Evolutionary conservation across 2,888 invertebrate genomes (phyloP).

Genomic region (Antheraea assamensis): DNA sequence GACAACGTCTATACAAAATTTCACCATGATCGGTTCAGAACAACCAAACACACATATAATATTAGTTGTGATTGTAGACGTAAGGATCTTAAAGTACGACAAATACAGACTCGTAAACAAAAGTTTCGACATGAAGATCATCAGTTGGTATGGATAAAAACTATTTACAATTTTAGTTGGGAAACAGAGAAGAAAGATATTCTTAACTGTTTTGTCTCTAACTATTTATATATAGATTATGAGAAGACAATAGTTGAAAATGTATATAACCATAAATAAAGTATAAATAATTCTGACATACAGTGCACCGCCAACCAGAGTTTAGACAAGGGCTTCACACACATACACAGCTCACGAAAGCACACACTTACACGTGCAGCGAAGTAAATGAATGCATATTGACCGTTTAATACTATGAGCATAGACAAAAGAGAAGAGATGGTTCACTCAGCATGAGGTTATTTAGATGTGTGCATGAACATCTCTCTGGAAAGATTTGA

Average conservation of each 20-base stretch:
- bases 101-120: too few relatives aligned
- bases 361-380: slow-evolving; percentile 38
- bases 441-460: background rate
- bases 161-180: too few relatives aligned
- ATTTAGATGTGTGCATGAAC: background rate
- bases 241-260: background rate
- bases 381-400: slow-evolving; percentile 63
- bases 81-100: too few relatives aligned
- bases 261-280: slow-evolving; percentile 8
- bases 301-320: slow-evolving; percentile 42
- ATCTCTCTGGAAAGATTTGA: background rate
- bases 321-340: slow-evolving; percentile 49
- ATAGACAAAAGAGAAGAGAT: slow-evolving; percentile 14
- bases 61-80: too few relatives aligned
- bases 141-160: too few relatives aligned
- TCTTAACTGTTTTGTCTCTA: too few relatives aligned
- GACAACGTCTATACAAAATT: too few relatives aligned
- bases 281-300: slow-evolving; percentile 31
- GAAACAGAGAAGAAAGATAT: too few relatives aligned
- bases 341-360: slow-evolving; percentile 48
- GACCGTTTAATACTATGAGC: slow-evolving; percentile 70
- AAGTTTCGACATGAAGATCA: too few relatives aligned
- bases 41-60: too few relatives aligned
- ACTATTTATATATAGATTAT: too few relatives aligned
- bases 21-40: too few relatives aligned